Conservation (phyloP, 2,797 vertebrate genomes). For the Anas georgica region DNA sequence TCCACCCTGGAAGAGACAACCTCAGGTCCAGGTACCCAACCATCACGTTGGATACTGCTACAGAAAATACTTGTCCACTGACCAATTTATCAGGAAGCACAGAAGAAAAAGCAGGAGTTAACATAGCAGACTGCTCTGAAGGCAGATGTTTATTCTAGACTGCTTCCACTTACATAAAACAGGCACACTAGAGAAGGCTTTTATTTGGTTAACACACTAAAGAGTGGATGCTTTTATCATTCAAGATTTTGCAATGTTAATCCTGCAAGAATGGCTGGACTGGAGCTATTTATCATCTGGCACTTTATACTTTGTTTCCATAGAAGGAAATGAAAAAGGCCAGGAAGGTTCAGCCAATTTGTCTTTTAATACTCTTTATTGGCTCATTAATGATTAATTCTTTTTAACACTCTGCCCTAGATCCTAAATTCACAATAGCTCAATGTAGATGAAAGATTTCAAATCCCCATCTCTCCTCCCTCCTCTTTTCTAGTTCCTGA, state of each 20-base stretch:
- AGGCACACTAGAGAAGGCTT: neutral
- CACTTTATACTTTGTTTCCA: slow-evolving; percentile 42
- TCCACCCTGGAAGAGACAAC: neutral
- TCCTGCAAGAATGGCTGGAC: slow-evolving; percentile 25
- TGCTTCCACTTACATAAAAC: neutral
- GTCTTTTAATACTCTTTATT: slow-evolving; percentile 73
- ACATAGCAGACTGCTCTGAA: neutral
- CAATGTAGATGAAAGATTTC: slow-evolving; percentile 53
- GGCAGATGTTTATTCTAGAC: neutral
- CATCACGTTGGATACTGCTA: neutral
- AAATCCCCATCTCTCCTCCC: slow-evolving; percentile 3
- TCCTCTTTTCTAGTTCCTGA: neutral
- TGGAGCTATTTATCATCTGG: slow-evolving; percentile 55
- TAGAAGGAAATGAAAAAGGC: slow-evolving; percentile 52
- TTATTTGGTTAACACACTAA: neutral
- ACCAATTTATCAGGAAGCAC: neutral
- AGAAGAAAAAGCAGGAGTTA: neutral
- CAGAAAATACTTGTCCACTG: neutral
- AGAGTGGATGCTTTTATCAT: neutral
- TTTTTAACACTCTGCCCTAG: slow-evolving; percentile 60
- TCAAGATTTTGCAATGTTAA: slow-evolving; percentile 8
- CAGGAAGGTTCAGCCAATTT: slow-evolving; percentile 70
- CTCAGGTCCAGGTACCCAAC: neutral
- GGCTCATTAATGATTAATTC: slow-evolving; percentile 74
- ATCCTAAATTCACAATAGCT: slow-evolving; percentile 68